phyloP scores from a whole-genome alignment of 2,113 vertebrate species.

The Chaenocephalus aceratus region DNA sequence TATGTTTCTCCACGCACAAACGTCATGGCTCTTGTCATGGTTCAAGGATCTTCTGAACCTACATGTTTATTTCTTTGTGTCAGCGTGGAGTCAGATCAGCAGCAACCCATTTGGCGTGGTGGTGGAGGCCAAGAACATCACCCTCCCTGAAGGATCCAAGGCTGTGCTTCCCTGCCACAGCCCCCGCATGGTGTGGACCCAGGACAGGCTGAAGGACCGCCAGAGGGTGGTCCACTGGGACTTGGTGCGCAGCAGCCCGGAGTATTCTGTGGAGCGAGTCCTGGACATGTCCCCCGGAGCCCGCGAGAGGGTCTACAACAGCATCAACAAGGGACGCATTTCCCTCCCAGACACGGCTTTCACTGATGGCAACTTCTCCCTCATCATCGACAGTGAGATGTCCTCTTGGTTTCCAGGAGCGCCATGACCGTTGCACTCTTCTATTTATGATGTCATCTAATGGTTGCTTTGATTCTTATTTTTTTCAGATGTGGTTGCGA shows the following conservation, averaged over 20 bases:
- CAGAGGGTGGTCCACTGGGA: constrained; percentile 98
- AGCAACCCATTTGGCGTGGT: constrained; percentile 77
- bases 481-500: constrained; percentile 77
- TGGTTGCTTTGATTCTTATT: constrained; percentile 1
- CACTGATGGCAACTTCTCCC: constrained; percentile 94
- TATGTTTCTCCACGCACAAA: neutral
- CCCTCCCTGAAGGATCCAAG: constrained; percentile 78
- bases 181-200: constrained; percentile 92
- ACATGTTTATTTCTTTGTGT: constrained; percentile 21
- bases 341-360: constrained; percentile 88
- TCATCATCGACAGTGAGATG: constrained; percentile 85
- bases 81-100: constrained; percentile 79
- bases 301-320: constrained; percentile 89
- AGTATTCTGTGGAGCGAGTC: constrained; percentile 83
- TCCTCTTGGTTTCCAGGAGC: neutral
- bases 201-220: constrained; percentile 91
- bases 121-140: constrained; percentile 88
- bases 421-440: constrained; percentile 5
- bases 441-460: neutral
- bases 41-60: neutral
- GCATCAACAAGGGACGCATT: constrained; percentile 88
- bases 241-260: constrained; percentile 80
- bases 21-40: neutral
- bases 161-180: constrained; percentile 90
- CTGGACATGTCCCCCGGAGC: constrained; percentile 94